A percentile compares a stretch with the other conserved stretches of the same genome.
phyloP scores from a whole-genome alignment of 1,140 invertebrate genomes.

The Holcopasites calliopsidis region DNA sequence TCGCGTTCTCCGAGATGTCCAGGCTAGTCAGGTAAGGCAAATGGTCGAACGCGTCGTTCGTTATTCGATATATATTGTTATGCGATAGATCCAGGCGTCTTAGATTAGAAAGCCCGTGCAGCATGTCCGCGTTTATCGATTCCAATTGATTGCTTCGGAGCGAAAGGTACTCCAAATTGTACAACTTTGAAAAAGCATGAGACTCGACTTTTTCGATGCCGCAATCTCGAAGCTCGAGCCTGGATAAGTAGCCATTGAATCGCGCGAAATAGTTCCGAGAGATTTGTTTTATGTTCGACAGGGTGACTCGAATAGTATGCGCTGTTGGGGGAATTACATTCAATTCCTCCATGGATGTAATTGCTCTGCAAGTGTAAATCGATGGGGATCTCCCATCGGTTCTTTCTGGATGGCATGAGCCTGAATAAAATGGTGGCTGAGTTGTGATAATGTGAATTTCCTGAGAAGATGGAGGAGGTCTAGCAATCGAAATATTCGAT shows the following conservation, averaged over 20 bases:
- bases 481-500: slow-evolving; percentile 31
- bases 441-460: background rate
- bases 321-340: slow-evolving; percentile 35
- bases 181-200: slow-evolving; percentile 53
- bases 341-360: slow-evolving; percentile 40
- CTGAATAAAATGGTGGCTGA: background rate
- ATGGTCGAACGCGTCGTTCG: slow-evolving; percentile 60
- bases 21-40: slow-evolving; percentile 49
- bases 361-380: slow-evolving; percentile 37
- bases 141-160: slow-evolving; percentile 59
- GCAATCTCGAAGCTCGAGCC: slow-evolving; percentile 63
- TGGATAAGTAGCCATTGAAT: slow-evolving; percentile 62
- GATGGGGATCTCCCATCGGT: background rate
- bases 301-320: slow-evolving; percentile 52
- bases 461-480: background rate
- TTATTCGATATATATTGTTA: slow-evolving; percentile 62
- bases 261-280: slow-evolving; percentile 35
- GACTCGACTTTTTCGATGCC: slow-evolving; percentile 59
- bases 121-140: slow-evolving; percentile 31
- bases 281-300: slow-evolving; percentile 55
- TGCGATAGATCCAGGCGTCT: slow-evolving; percentile 58
- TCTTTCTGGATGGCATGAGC: slow-evolving; percentile 28
- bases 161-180: slow-evolving; percentile 54
- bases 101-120: slow-evolving; percentile 47
- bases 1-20: slow-evolving; percentile 62